These are phyloP conservation scores for Seriola aureovittata DNA, from an alignment of 2,113 vertebrate genomes.

Conservation along the genomic window DNA sequence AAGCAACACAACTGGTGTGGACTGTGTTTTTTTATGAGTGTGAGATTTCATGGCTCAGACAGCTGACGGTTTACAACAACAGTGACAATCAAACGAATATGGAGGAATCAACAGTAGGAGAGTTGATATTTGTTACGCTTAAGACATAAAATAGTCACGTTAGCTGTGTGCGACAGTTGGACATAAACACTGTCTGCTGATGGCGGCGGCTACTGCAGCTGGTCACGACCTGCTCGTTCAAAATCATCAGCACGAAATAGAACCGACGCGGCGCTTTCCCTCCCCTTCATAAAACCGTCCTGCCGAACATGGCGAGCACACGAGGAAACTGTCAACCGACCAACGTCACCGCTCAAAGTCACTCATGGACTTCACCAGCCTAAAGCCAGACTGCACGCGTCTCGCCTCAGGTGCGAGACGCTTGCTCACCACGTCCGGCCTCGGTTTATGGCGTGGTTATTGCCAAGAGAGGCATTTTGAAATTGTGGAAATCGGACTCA, in stretches of 20 bases:
- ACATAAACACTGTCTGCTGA: slow-evolving; percentile 27
- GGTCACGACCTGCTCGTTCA: neutral
- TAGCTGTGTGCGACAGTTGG: slow-evolving; percentile 31
- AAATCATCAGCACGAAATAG: slow-evolving; percentile 11
- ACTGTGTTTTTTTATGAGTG: slow-evolving; percentile 25
- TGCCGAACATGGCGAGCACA: neutral
- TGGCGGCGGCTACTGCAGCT: slow-evolving; percentile 15
- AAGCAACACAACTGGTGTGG: neutral
- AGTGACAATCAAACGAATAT: neutral
- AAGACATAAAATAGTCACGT: slow-evolving; percentile 28
- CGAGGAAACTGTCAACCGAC: neutral
- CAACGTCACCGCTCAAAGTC: too few species aligned
- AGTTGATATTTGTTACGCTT: neutral
- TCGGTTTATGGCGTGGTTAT: too few species aligned
- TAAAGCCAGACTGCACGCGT: too few species aligned
- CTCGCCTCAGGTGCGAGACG: too few species aligned
- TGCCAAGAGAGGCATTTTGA: too few species aligned
- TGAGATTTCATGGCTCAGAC: slow-evolving; percentile 37
- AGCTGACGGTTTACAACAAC: slow-evolving; percentile 50
- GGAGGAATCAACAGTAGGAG: neutral
- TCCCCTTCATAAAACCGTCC: too few species aligned
- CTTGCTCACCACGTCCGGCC: too few species aligned
- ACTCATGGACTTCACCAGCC: too few species aligned
- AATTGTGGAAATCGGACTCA: too few species aligned
- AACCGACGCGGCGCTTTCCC: neutral